Base-by-base conservation (phyloP, 2,888 invertebrate species). In the Didymodactylos carnosus region DNA sequence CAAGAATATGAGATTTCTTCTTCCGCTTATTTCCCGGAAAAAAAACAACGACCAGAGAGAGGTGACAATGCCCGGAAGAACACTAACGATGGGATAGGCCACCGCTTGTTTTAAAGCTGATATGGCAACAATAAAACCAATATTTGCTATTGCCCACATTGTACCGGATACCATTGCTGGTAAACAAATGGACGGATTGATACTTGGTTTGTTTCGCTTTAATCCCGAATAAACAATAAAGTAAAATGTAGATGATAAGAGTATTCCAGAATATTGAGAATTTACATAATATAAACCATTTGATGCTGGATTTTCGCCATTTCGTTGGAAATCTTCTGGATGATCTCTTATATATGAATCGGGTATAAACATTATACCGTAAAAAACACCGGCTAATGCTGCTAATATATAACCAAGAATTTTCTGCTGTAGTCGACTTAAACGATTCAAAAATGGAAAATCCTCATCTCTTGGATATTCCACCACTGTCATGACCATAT, bases 91-190 rank as follows among this genome's bases (percentile, higher is more conserved):
- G 16, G 85, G 85, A 76, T 84, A 85, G 27, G 83, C 81, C 71
- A 85, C 82, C 23, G 84, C 79, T 76, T 84, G 83, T 0, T 83
- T 83, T 35, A 86, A 79, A 8, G 80, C 79, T 75, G 82, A 80
- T 78, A 86, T 86, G 41, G 86, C 85, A 19, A 86, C 79, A 78
- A 86, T 85, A 80, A 84, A 86, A 43, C 81, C 79, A 7, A 81
- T 78, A 25, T 84, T 83, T 29, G 84, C 86, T 7, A 83, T 76
- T 7, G 80, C 83, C 85, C 86, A 86, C 80, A 86, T 80, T 13
- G 82, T 62, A 0, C 86, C 86, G 5, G 83, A 81, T 19, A 81
- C 76, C 49, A 84, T 77, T 14, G 82, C 83, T 4, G 85, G 86
- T 41, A 85, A 77, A 53, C 82, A 80, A 19, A 80, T 80, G 16